Base-by-base conservation (phyloP, 2,888 invertebrate genomes). In the Nebria brevicollis region DNA sequence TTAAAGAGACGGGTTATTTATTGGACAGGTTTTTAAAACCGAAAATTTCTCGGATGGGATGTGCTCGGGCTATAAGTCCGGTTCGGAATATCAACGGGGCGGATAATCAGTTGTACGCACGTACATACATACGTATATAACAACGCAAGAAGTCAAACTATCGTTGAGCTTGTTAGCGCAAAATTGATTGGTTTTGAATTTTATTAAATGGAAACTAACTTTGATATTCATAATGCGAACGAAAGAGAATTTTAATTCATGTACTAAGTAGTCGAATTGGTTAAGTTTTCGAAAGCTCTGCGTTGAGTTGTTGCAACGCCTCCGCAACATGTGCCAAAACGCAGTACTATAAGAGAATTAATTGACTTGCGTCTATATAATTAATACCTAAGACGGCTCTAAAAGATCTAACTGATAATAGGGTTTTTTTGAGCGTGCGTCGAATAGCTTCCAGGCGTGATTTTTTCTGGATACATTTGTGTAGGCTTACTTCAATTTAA, bases 1-100 rank as follows among this genome's bases (percentile, higher is more conserved):
- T 85, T 86, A 85, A 86, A 84, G 82, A 83, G 82, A 82, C 83
- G 15, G 79, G 79, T 85, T 85, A 86, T 86, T 86, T 86, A 86
- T 85, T 81, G 83, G 83, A 81, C 83, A 75, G 72, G 70, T 79
- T 70, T 54, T 26, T 20, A 75, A 68, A 66, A 34, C 79, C 64
- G 70, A 75, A 68, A 68, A 68, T 68, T n/a, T n/a, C 15, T 68
- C 25, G 20, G 43, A 43, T 43, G 43, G 43, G 43, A 43, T 43
- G 43, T 43, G 43, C 10, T 43, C 43, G 43, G 43, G 43, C 43
- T 43, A 10, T 10, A 43, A 68, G 26, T 25, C 68, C 68, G 20
- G 68, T 20, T 7, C 68, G 26, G 20, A 10, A 20, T 68, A n/a
- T 15, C 10, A 25, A 68, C 68, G 20, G 68, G 20, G 68, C 68